Conservation (phyloP, 2,888 invertebrate genomes). For the Yponomeuta plumbellus region DNA sequence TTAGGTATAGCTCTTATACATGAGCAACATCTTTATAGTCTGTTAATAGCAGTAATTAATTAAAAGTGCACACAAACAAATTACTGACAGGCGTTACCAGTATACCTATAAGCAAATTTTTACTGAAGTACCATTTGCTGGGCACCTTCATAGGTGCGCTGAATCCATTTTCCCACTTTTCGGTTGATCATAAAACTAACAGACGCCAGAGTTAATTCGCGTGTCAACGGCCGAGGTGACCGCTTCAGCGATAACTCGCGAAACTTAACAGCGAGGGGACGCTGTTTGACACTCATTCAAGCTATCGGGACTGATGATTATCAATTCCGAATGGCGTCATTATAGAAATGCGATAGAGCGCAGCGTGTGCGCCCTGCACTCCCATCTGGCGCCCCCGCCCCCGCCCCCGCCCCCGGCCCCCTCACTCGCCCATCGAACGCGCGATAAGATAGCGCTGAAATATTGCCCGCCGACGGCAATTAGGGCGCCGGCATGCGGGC, state of each 20-base stretch:
- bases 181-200: not conserved
- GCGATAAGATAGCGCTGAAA: constrained; percentile 20
- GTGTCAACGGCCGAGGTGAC: not conserved
- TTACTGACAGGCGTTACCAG: too few relatives aligned
- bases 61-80: too few relatives aligned
- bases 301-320: constrained; percentile 8
- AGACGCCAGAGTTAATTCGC: not conserved
- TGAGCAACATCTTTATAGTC: too few relatives aligned
- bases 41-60: too few relatives aligned
- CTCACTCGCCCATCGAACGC: not conserved
- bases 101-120: too few relatives aligned
- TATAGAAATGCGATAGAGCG: constrained; percentile 13
- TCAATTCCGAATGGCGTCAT: constrained; percentile 16
- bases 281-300: constrained; percentile 9
- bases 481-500: constrained; percentile 19
- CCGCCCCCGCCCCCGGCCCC: constrained; percentile 7
- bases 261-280: constrained; percentile 3
- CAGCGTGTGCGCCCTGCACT: constrained; percentile 16
- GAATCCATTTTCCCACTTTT: not conserved
- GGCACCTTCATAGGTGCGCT: not conserved
- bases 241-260: not conserved
- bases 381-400: constrained; percentile 3
- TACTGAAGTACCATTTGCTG: not conserved
- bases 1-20: too few relatives aligned
- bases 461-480: constrained; percentile 19